Percentiles rank a stretch among this genome's conserved stretches.
Conservation (phyloP, 1,140 invertebrate species). For the Euwallacea fornicatus region DNA sequence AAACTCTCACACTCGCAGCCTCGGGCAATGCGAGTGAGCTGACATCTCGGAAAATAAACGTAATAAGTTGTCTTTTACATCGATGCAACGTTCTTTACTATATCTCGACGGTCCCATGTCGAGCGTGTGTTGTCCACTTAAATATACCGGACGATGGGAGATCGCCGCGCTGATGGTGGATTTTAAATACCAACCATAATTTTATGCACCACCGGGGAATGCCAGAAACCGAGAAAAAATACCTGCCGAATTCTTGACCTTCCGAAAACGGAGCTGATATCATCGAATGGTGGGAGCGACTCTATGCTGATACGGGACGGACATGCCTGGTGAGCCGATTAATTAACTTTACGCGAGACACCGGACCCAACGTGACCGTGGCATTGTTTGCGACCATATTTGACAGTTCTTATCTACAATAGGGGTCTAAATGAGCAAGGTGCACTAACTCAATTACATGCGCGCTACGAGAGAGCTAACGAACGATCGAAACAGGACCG, state of each 20-base stretch:
- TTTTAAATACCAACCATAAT: too few species aligned
- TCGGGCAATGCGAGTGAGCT: conserved; percentile 21
- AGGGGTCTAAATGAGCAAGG: conserved; percentile 12
- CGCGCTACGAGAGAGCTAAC: not conserved
- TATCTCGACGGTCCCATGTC: not conserved
- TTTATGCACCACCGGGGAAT: too few species aligned
- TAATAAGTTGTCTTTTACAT: conserved; percentile 32
- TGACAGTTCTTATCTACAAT: conserved; percentile 22
- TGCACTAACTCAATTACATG: conserved; percentile 12
- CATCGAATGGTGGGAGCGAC: not conserved
- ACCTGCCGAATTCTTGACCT: too few species aligned
- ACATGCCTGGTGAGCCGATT: conserved; percentile 12
- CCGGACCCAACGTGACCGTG: conserved; percentile 17
- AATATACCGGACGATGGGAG: too few species aligned
- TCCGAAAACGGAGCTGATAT: too few species aligned
- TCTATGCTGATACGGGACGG: not conserved
- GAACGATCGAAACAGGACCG: too few species aligned
- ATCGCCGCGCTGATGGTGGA: too few species aligned
- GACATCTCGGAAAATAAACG: conserved; percentile 30
- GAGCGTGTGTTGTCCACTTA: too few species aligned
- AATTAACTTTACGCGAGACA: conserved; percentile 28
- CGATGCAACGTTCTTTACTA: conserved; percentile 9
- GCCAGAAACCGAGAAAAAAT: too few species aligned
- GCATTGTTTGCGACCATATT: conserved; percentile 28
- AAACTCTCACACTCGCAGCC: conserved; percentile 20